Percentiles rank a stretch among this genome's conserved stretches.
Evolutionary conservation across 2,113 vertebrate genomes (phyloP).

Genomic region (Takifugu flavidus): DNA sequence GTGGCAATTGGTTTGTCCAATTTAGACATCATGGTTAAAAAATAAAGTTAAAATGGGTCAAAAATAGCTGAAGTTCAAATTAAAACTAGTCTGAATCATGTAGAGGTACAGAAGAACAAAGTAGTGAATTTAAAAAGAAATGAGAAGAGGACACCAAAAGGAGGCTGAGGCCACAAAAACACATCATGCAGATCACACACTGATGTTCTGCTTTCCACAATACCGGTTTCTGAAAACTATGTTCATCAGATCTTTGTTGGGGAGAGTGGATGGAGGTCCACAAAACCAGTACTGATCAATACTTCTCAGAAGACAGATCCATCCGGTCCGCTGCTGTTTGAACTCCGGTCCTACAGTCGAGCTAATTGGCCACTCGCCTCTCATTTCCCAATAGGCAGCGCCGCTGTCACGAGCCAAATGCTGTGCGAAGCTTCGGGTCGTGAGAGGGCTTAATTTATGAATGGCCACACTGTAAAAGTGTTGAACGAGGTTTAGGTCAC

Average conservation of each 20-base stretch:
- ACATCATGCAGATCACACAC: no score
- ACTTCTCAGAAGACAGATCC: background rate
- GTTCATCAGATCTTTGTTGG: no score
- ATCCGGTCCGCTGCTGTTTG: background rate
- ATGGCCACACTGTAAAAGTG: constrained; percentile 34
- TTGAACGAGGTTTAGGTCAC: constrained; percentile 14
- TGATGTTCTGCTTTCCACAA: no score
- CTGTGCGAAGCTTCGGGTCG: constrained; percentile 6
- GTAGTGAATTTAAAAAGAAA: no score
- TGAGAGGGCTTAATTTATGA: constrained; percentile 31
- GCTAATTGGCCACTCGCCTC: constrained; percentile 24
- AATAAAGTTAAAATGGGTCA: background rate
- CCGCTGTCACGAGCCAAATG: constrained; percentile 32
- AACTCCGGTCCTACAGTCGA: constrained; percentile 6
- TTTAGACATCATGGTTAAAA: no score
- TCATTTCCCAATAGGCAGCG: constrained; percentile 20
- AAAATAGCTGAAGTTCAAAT: background rate
- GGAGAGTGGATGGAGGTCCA: no score
- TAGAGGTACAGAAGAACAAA: no score
- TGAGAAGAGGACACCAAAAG: no score
- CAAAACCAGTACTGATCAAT: no score
- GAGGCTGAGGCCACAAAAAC: no score
- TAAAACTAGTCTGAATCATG: background rate
- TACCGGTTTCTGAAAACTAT: background rate
- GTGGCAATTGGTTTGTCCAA: no score